A percentile compares a stretch with the other conserved stretches of the same genome.
These are phyloP conservation scores for Euborellia annulipes DNA, from an alignment of 1,140 invertebrate genomes.

Conservation along the genomic window DNA sequence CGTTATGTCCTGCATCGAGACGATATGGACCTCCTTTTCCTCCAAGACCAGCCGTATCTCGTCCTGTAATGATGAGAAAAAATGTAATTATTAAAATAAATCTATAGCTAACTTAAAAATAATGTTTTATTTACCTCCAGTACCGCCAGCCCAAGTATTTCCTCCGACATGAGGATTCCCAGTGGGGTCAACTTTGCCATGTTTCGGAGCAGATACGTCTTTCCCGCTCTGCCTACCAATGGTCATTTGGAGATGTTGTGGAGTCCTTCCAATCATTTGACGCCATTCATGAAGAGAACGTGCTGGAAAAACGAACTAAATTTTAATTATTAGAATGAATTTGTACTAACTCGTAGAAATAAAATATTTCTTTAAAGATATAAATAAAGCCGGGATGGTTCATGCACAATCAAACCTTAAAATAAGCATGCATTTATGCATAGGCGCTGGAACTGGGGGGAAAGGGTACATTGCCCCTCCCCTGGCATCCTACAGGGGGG, in stretches of 20 bases:
- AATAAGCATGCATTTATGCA: too few relatives aligned
- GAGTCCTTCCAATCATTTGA: conserved; percentile 26
- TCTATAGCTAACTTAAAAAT: neutral
- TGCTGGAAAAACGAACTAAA: too few relatives aligned
- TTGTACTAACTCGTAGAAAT: too few relatives aligned
- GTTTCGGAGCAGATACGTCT: conserved; percentile 67
- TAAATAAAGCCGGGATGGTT: too few relatives aligned
- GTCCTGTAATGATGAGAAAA: conserved; percentile 21
- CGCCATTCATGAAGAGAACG: conserved; percentile 24
- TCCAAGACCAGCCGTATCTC: conserved; percentile 86
- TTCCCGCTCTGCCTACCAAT: conserved; percentile 51
- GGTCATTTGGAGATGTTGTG: conserved; percentile 51
- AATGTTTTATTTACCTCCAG: conserved; percentile 41
- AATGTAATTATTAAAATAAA: neutral
- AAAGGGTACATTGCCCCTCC: too few relatives aligned
- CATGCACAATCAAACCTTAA: too few relatives aligned
- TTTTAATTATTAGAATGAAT: too few relatives aligned
- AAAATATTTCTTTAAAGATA: too few relatives aligned
- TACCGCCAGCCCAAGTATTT: conserved; percentile 92
- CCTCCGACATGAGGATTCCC: conserved; percentile 88
- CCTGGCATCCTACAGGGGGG: too few relatives aligned
- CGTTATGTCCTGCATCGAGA: conserved; percentile 81
- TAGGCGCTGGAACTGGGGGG: too few relatives aligned
- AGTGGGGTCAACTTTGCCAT: conserved; percentile 80
- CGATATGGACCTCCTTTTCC: conserved; percentile 84